Evolutionary conservation across 2,113 vertebrate species (phyloP).

Genomic region (Pao palembangensis): DNA sequence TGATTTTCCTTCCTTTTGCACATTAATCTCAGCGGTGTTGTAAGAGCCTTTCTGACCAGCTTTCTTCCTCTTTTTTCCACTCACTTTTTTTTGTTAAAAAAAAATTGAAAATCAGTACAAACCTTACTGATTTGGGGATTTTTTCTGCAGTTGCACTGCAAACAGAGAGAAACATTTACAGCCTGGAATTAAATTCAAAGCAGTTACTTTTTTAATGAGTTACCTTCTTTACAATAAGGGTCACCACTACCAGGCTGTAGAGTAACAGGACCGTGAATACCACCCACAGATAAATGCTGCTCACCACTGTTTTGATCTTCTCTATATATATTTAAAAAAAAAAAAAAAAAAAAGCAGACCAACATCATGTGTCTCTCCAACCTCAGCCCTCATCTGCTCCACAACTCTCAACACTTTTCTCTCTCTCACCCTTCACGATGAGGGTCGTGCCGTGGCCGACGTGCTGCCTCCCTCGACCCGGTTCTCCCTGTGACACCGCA

Average conservation of each 20-base stretch:
- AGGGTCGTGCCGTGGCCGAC: conserved; percentile 55
- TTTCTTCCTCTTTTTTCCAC: conserved; percentile 40
- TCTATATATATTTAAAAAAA: conserved; percentile 36
- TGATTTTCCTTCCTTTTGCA: not conserved
- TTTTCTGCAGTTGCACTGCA: conserved; percentile 16
- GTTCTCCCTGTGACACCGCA: fast-evolving
- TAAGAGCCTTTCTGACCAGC: conserved; percentile 2
- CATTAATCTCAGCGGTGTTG: not conserved
- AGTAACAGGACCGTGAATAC: conserved; percentile 44
- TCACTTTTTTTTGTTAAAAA: conserved; percentile 1
- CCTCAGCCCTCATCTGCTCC: too few relatives aligned
- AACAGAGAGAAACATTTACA: conserved; percentile 20
- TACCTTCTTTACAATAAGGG: conserved; percentile 66
- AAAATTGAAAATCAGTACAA: conserved; percentile 8
- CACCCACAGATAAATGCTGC: conserved; percentile 29
- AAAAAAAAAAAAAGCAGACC: too few relatives aligned
- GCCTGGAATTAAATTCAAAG: not conserved
- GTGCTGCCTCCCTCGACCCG: not conserved
- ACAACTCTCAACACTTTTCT: not conserved
- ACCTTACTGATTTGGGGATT: conserved; percentile 22
- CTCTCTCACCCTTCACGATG: conserved; percentile 55
- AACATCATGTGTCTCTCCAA: too few relatives aligned
- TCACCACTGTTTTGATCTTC: not conserved
- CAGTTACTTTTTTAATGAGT: not conserved
- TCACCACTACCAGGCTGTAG: conserved; percentile 49